Conservation (phyloP, 2,888 invertebrate genomes). For the Drosophila aldrichi region DNA sequence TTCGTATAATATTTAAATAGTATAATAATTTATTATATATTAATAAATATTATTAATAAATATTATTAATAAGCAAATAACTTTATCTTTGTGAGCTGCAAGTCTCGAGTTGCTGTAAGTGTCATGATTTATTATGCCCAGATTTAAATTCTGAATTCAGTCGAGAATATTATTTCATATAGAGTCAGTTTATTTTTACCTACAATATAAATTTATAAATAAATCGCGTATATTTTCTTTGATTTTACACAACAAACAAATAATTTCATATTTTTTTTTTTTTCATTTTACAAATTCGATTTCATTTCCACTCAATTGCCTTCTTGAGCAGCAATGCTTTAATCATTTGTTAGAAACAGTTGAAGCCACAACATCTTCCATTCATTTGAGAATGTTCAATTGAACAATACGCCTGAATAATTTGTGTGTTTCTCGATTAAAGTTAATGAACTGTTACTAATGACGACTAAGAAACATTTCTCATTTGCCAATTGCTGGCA, state of each 20-base stretch:
- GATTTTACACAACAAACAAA: too few relatives aligned
- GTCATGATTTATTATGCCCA: constrained; percentile 38
- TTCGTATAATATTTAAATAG: too few relatives aligned
- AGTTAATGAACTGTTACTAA: constrained; percentile 49
- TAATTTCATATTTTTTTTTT: background rate
- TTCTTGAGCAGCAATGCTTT: background rate
- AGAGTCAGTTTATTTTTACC: background rate
- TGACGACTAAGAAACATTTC: constrained; percentile 3
- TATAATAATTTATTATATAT: too few relatives aligned
- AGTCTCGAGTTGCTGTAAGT: constrained; percentile 45
- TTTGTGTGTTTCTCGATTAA: constrained; percentile 18
- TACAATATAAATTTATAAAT: background rate
- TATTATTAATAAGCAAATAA: constrained; percentile 22
- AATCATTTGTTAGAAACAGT: background rate
- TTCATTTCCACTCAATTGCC: constrained; percentile 1
- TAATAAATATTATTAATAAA: too few relatives aligned
- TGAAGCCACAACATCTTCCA: background rate
- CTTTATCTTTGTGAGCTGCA: constrained; percentile 8
- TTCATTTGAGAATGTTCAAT: constrained; percentile 16
- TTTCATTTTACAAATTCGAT: background rate
- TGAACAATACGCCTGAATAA: constrained; percentile 38
- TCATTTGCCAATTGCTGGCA: background rate
- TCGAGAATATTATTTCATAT: background rate
- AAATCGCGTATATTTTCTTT: background rate
- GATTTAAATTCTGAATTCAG: background rate